Percentiles rank a stretch among this genome's conserved stretches.
phyloP scores from a whole-genome alignment of 2,888 invertebrate genomes.

The Anorthoa munda region DNA sequence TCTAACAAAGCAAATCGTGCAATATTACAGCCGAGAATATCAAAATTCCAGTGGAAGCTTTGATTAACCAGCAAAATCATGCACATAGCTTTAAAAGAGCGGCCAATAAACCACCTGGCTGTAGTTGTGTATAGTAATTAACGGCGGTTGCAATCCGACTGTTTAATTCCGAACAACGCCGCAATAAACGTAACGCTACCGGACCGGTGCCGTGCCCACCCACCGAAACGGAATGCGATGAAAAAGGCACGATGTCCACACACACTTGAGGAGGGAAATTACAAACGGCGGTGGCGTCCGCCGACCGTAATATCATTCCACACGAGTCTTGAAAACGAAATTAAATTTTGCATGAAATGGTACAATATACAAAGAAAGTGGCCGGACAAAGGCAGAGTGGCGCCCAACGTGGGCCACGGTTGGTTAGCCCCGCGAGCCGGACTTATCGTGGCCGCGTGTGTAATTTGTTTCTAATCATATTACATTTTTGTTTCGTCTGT shows the following conservation, averaged over 20 bases:
- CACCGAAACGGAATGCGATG: conserved; percentile 90
- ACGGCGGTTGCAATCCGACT: conserved; percentile 85
- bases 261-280: conserved; percentile 90
- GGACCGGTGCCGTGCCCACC: conserved; percentile 78
- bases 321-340: conserved; percentile 91
- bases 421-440: conserved; percentile 79
- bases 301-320: conserved; percentile 89
- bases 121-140: conserved; percentile 88
- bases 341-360: conserved; percentile 91
- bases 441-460: conserved; percentile 81
- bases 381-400: conserved; percentile 87
- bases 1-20: conserved; percentile 9
- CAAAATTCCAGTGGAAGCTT: conserved; percentile 35
- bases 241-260: conserved; percentile 90
- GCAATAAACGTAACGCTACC: conserved; percentile 86
- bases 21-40: conserved; percentile 27
- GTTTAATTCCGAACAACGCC: conserved; percentile 88
- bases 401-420: conserved; percentile 81
- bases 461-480: conserved; percentile 90
- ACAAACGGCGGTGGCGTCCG: conserved; percentile 84
- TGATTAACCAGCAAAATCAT: conserved; percentile 71
- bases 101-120: conserved; percentile 83
- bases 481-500: conserved; percentile 81
- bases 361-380: conserved; percentile 90
- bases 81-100: conserved; percentile 77